These are phyloP conservation scores for Limanda limanda DNA, from an alignment of 2,113 vertebrate species.

Conservation along the genomic window DNA sequence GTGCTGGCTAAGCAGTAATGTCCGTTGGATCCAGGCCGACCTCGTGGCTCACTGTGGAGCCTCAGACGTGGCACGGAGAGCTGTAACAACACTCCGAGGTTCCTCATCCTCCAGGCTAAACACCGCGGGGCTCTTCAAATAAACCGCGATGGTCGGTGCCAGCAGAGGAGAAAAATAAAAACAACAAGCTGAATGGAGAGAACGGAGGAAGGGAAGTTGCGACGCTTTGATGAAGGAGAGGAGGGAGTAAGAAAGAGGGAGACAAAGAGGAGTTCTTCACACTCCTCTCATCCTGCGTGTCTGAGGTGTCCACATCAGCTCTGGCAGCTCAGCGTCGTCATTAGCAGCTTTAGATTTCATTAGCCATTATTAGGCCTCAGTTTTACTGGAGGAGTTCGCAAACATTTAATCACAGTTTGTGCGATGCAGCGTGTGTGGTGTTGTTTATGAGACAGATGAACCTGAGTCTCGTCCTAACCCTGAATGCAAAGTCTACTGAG, in stretches of 20 bases:
- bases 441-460: constrained; percentile 12
- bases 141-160: constrained; percentile 43
- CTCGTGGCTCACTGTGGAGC: constrained; percentile 26
- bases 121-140: constrained; percentile 59
- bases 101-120: constrained; percentile 52
- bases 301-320: constrained; percentile 60
- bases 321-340: constrained; percentile 71
- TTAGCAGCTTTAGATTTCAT: constrained; percentile 81
- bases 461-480: background rate
- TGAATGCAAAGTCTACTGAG: background rate
- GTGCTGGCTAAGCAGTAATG: constrained; percentile 44
- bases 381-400: constrained; percentile 69
- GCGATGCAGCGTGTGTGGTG: constrained; percentile 26
- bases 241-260: constrained; percentile 20
- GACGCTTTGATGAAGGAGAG: constrained; percentile 28
- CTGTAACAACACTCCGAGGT: constrained; percentile 59
- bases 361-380: constrained; percentile 74
- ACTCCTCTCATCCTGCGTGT: constrained; percentile 44
- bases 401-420: constrained; percentile 74
- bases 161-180: constrained; percentile 15
- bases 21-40: constrained; percentile 47
- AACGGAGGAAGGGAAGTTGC: constrained; percentile 12
- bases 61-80: constrained; percentile 31
- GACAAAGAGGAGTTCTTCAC: constrained; percentile 5
- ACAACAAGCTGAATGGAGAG: constrained; percentile 17